phyloP scores from a whole-genome alignment of 2,888 invertebrate species.

The Hirtodrosophila trivittata region DNA sequence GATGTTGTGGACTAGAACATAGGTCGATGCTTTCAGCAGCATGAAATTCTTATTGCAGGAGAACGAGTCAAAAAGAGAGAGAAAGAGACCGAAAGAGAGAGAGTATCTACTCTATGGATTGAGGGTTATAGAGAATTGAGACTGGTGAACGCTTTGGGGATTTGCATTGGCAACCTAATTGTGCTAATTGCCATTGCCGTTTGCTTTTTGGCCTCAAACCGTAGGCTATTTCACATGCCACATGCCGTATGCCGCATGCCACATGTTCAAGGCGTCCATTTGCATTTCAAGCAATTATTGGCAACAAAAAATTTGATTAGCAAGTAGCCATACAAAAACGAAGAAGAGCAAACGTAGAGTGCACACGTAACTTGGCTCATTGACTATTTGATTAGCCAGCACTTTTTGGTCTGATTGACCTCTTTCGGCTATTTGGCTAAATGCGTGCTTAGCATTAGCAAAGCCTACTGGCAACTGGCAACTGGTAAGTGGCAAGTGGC shows the following conservation, averaged over 20 bases:
- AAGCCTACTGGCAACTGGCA: conserved; percentile 14
- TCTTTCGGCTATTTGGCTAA: conserved; percentile 12
- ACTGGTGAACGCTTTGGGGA: conserved; percentile 73
- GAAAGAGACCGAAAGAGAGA: background rate
- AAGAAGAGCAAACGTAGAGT: conserved; percentile 41
- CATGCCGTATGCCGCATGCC: conserved; percentile 13
- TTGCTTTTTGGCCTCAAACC: conserved; percentile 54
- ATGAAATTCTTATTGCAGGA: conserved; percentile 68
- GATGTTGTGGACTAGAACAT: conserved; percentile 45
- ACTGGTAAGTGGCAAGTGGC: conserved; percentile 20
- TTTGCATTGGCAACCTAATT: conserved; percentile 80
- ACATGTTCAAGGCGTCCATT: conserved; percentile 64
- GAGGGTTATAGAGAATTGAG: conserved; percentile 24
- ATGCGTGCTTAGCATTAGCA: conserved; percentile 48
- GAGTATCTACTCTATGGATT: background rate
- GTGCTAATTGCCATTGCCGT: conserved; percentile 76
- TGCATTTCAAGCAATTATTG: conserved; percentile 78
- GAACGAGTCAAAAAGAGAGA: conserved; percentile 8
- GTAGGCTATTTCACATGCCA: conserved; percentile 36
- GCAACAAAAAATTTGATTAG: conserved; percentile 72
- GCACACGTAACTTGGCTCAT: conserved; percentile 49
- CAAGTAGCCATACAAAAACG: conserved; percentile 39
- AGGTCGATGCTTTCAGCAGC: conserved; percentile 69
- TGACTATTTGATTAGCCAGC: conserved; percentile 60
- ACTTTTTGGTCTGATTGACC: conserved; percentile 9